Percentiles rank a stretch among this genome's conserved stretches.
These are phyloP conservation scores for Cynoglossus semilaevis DNA, from an alignment of 2,113 vertebrate genomes.

Conservation along the genomic window DNA sequence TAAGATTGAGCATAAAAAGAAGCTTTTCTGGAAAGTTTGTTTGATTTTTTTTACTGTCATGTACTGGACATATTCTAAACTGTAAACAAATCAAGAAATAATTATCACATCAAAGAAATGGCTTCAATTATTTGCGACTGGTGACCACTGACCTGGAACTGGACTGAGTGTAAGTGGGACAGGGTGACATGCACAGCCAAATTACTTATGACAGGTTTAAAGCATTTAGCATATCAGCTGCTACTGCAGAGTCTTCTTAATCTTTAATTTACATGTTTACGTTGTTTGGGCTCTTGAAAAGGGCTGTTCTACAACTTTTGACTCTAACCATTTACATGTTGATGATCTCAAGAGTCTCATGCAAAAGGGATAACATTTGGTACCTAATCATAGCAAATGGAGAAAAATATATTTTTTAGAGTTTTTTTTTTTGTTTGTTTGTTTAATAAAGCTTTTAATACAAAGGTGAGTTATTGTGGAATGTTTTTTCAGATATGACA, in stretches of 20 bases:
- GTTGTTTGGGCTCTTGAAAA: slow-evolving; percentile 15
- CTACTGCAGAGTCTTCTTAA: slow-evolving; percentile 24
- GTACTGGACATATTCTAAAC: slow-evolving; percentile 1
- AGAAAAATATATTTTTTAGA: no score
- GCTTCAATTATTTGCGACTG: slow-evolving; percentile 53
- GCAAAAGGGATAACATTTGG: no score
- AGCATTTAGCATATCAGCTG: slow-evolving; percentile 47
- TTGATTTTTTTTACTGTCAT: background rate
- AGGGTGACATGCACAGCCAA: slow-evolving; percentile 43
- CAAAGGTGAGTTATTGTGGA: no score
- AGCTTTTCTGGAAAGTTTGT: no score
- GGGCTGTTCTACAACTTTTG: background rate
- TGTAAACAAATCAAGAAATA: slow-evolving; percentile 26
- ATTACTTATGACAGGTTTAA: slow-evolving; percentile 57
- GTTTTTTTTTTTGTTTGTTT: no score
- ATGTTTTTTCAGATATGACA: no score
- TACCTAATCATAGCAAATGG: no score
- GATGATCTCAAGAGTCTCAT: no score
- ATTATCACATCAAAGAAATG: slow-evolving; percentile 46
- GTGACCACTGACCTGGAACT: slow-evolving; percentile 68
- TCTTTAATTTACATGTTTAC: slow-evolving; percentile 27
- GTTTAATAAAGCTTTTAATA: no score
- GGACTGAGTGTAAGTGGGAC: slow-evolving; percentile 59
- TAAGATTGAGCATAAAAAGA: no score
- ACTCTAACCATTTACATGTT: no score